Base-by-base conservation (phyloP, 2,113 vertebrate genomes). In the Psephotus haematonotus region DNA sequence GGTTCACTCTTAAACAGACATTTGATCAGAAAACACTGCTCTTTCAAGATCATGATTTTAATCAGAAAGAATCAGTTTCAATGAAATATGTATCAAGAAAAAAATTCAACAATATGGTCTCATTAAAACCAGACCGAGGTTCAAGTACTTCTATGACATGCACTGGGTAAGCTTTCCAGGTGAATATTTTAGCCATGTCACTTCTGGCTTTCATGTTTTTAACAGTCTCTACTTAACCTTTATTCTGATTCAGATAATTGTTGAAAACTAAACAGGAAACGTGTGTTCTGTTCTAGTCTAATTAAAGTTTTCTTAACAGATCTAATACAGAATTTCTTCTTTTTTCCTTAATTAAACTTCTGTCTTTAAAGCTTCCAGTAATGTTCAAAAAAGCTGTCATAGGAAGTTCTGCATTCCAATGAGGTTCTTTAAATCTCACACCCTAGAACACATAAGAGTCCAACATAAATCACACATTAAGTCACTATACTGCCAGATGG, bases 401-500 rank as follows among this genome's bases (percentile, higher is more conserved):
- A 70, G 80, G 80, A 90, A 37, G 28, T 64, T 37, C 19, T 47
- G 79, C 59, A 81, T 92, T 90, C 29, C 64, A 65, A 92, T 75
- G 88, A 93, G 60, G 46, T 83, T 80, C 80, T 63, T 76, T 14
- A 35, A 78, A 83, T 72, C 93, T 93, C 85, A 47, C 68, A 83
- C 27, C 33, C 6, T 8, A 1, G 16, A 93, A 28, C 49, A 5
- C 68, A 9, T 12, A 15, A 41, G 75, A 81, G 52, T 27, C 69
- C 92, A 89, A 87, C 77, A 92, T 33, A 93, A 94, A 96, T 94
- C 88, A 92, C 86, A n/a, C 83, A 33, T 18, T 11, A 43, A 85
- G 78, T 77, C 75, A 12, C 88, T 68, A 3, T 17, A 16, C 41
- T 64, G 90, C 93, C 95, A 97, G 97, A 95, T 93, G 96, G 94